These are phyloP conservation scores for Steinernema khuongi DNA, from an alignment of 1,140 invertebrate genomes.

Conservation along the genomic window DNA sequence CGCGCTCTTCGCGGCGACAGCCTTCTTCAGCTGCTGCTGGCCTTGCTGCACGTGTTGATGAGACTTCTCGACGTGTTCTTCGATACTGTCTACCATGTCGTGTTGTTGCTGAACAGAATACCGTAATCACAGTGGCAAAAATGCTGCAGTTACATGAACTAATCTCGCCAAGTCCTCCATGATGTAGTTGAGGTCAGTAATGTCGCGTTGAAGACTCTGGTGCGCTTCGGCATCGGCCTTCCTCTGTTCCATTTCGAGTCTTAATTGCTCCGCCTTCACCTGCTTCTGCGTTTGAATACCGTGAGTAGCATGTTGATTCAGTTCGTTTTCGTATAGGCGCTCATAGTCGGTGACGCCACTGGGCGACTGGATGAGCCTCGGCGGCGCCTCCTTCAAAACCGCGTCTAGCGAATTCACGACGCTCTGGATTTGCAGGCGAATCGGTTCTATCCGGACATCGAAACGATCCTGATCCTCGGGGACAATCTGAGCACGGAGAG, in stretches of 20 bases:
- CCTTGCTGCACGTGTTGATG: conserved; percentile 38
- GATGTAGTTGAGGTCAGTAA: conserved; percentile 47
- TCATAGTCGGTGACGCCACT: not conserved
- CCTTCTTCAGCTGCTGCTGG: conserved; percentile 43
- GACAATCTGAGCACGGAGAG: conserved; percentile 22
- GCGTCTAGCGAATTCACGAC: not conserved
- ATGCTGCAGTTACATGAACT: conserved; percentile 38
- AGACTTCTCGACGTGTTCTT: conserved; percentile 44
- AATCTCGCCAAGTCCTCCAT: conserved; percentile 41
- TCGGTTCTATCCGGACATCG: conserved; percentile 30
- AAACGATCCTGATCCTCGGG: conserved; percentile 24
- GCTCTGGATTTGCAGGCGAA: conserved; percentile 21
- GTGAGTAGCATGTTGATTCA: conserved; percentile 6
- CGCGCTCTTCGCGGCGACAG: conserved; percentile 45
- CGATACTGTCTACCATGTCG: conserved; percentile 48
- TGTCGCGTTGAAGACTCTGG: conserved; percentile 39
- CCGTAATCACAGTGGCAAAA: not conserved
- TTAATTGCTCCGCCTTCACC: conserved; percentile 9
- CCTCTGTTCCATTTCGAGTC: conserved; percentile 21
- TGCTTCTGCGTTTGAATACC: not conserved
- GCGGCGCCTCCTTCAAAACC: not conserved
- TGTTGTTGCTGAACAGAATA: conserved; percentile 38
- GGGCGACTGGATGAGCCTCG: not conserved
- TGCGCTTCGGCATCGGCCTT: conserved; percentile 42
- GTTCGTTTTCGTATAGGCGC: not conserved